Evolutionary conservation across 2,113 vertebrate genomes (phyloP), one percentile per base, ranked within the genome.

Genomic region (Nothoprocta perdicaria): DNA sequence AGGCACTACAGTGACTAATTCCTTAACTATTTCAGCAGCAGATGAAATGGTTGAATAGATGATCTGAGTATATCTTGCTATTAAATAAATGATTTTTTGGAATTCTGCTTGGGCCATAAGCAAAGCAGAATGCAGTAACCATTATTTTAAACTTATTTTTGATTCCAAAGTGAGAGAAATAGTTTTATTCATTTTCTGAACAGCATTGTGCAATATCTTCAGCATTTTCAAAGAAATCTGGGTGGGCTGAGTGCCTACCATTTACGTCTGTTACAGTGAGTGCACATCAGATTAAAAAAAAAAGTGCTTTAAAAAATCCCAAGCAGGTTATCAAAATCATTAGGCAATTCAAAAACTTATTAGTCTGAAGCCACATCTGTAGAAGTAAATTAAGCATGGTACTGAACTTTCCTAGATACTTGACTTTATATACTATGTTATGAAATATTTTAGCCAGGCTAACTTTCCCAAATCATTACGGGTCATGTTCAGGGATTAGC

Each of bases 351-450:
- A 88, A 62, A 69, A 62, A 35, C 52, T 68, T n/a, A 65, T 55
- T 50, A 0, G 17, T 66, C 8, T 61, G 53, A 43, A 26, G 2
- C 9, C 67, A 5, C 38, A 4, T 8, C 8, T 65, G 7, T 55
- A 76, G 69, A 71, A 93, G 27, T 41, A 76, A 89, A 50, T 27
- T 6, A 55, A 84, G 12, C 14, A 6, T 4, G 46, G 35, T 2
- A 0, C 4, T 6, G 29, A 22, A 48, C 10, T 41, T 26, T 48
- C 40, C 14, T 35, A 52, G 7, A 12, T 13, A 31, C 27, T 89
- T 55, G 57, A 18, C 75, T 88, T 78, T 35, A 14, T 60, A 3
- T 33, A 45, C 19, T 52, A 10, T 50, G 21, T 43, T 14, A 74
- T 67, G 41, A 1, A 19, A 7, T 58, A 16, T 27, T 93, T 83